Conservation (phyloP, 2,113 vertebrate species). For the Kryptolebias marmoratus region DNA sequence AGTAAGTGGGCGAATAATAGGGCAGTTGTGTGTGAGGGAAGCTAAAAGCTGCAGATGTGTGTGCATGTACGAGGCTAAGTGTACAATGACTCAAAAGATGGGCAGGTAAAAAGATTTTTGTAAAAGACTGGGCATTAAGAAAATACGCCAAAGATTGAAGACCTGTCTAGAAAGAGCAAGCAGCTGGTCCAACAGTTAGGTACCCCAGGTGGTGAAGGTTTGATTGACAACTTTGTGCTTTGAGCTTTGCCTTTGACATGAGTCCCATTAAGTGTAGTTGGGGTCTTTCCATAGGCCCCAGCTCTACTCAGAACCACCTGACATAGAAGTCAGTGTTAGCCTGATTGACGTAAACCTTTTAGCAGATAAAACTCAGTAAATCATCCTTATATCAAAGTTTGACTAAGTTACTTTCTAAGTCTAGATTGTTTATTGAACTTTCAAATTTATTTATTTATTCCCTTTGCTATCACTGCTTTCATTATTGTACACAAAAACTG, state of each 20-base stretch:
- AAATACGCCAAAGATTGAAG: conserved; percentile 12
- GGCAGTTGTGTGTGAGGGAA: no score
- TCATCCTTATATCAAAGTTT: conserved; percentile 12
- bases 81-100: no score
- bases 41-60: no score
- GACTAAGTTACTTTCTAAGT: conserved; percentile 1
- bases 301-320: conserved; percentile 39
- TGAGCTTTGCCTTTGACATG: conserved; percentile 7
- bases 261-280: conserved; percentile 17
- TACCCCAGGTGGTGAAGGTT: conserved; percentile 33
- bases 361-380: conserved; percentile 14
- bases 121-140: conserved; percentile 9
- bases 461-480: conserved; percentile 1
- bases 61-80: no score
- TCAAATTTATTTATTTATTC: conserved; percentile 3
- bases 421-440: background rate
- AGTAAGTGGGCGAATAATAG: no score
- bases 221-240: conserved; percentile 59
- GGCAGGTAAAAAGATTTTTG: no score
- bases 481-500: conserved; percentile 10
- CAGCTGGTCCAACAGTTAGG: conserved; percentile 37
- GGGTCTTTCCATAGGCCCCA: conserved; percentile 39
- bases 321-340: conserved; percentile 15
- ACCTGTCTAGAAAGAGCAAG: conserved; percentile 25
- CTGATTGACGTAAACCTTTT: conserved; percentile 10